These are phyloP conservation scores for Keiferia lycopersicella DNA, from an alignment of 2,888 invertebrate species.

Conservation along the genomic window DNA sequence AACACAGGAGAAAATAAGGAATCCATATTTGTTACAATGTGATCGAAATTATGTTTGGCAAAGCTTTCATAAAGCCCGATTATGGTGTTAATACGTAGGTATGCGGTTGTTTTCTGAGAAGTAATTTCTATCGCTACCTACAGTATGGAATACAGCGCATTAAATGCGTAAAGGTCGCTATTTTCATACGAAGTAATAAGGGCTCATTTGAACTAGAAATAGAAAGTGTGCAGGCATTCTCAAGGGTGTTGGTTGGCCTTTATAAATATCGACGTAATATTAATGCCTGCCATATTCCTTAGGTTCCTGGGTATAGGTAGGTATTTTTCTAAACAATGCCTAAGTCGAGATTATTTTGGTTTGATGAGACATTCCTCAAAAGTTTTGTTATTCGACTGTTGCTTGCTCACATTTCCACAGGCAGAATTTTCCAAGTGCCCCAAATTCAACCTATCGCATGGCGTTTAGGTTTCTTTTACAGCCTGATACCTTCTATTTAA, in stretches of 20 bases:
- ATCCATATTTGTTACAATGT: slow-evolving; percentile 19
- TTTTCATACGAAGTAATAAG: neutral
- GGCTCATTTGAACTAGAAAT: neutral
- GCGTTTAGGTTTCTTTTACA: slow-evolving; percentile 14
- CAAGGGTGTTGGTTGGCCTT: neutral
- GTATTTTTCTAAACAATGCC: no score
- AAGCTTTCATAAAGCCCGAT: neutral
- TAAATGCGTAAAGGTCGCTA: slow-evolving; percentile 6
- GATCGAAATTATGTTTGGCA: slow-evolving; percentile 4
- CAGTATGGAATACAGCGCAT: no score
- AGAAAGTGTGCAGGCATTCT: neutral
- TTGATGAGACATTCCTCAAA: neutral
- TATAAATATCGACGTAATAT: neutral
- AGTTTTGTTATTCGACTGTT: neutral
- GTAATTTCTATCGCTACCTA: neutral
- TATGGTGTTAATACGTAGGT: neutral
- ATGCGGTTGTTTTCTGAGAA: neutral
- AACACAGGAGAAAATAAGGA: slow-evolving; percentile 8
- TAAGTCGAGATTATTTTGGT: no score
- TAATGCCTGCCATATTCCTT: no score
- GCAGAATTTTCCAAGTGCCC: neutral
- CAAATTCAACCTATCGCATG: neutral
- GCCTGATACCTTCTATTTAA: neutral
- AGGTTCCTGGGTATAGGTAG: no score
- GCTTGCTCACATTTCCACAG: neutral